Evolutionary conservation across 1,140 invertebrate genomes (phyloP).

Genomic region (Whitmania pigra): DNA sequence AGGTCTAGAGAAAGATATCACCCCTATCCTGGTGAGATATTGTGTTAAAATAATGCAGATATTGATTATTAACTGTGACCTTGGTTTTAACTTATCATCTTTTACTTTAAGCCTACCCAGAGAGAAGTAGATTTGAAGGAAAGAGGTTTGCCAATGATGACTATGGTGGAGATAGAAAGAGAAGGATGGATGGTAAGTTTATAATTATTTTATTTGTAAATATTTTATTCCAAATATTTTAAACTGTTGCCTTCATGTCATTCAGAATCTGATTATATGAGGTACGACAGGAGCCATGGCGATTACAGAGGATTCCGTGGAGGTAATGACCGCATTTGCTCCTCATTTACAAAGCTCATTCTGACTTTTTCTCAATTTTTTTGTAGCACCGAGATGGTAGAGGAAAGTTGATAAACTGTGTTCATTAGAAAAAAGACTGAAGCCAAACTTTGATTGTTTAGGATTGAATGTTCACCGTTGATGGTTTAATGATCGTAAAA

Average conservation of each 20-base stretch:
- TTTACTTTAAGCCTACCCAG: neutral
- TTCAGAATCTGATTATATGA: neutral
- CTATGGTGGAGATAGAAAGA: slow-evolving; percentile 12
- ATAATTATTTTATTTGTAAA: neutral
- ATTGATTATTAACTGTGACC: no score
- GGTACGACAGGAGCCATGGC: neutral
- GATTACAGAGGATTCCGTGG: slow-evolving; percentile 1
- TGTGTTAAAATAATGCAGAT: no score
- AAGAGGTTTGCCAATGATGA: slow-evolving; percentile 7
- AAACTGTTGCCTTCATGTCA: neutral
- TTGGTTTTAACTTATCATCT: no score
- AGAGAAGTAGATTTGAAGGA: neutral
- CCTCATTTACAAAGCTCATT: neutral
- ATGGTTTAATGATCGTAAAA: no score
- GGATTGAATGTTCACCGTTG: no score
- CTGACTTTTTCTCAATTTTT: neutral
- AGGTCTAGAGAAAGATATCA: slow-evolving; percentile 6
- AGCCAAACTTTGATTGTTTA: no score
- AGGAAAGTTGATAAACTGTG: no score
- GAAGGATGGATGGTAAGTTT: neutral
- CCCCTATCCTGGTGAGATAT: no score
- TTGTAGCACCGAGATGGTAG: neutral
- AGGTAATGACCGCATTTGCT: neutral
- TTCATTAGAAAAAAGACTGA: no score
- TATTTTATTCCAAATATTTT: neutral